phyloP scores from a whole-genome alignment of 2,888 invertebrate species.

The Danaus chrysippus region DNA sequence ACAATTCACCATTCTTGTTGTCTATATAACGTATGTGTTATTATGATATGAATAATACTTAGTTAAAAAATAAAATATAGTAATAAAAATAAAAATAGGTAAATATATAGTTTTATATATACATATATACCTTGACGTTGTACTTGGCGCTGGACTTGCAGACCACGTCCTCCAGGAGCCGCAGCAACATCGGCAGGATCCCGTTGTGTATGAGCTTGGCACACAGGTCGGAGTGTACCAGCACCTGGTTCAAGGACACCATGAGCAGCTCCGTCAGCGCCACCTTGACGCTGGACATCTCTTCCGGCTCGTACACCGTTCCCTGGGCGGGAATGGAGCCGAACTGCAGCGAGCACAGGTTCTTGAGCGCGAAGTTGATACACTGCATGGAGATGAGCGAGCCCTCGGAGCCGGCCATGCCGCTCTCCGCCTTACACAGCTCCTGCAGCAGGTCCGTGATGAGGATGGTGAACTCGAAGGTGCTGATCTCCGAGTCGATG shows the following conservation, averaged over 20 bases:
- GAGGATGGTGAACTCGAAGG: constrained; percentile 78
- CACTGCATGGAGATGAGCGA: constrained; percentile 79
- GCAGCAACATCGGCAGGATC: constrained; percentile 79
- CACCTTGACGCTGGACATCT: constrained; percentile 74
- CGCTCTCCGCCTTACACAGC: constrained; percentile 74
- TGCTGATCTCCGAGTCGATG: constrained; percentile 71
- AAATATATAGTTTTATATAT: constrained; percentile 47
- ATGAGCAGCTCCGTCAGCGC: constrained; percentile 78
- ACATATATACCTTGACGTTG: constrained; percentile 39
- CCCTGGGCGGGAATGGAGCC: constrained; percentile 62
- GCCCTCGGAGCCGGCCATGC: constrained; percentile 72
- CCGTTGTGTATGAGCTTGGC: constrained; percentile 80
- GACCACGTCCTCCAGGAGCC: constrained; percentile 78
- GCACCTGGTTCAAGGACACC: constrained; percentile 77
- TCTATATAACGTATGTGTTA: too few species aligned
- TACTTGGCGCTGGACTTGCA: constrained; percentile 56
- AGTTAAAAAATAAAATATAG: too few species aligned
- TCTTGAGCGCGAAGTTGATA: constrained; percentile 80
- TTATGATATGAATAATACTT: too few species aligned
- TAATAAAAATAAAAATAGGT: too few species aligned
- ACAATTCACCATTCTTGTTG: too few species aligned
- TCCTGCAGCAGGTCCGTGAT: constrained; percentile 78
- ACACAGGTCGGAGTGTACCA: constrained; percentile 73
- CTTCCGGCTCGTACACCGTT: constrained; percentile 46
- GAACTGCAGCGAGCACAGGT: constrained; percentile 80